Evolutionary conservation across 2,888 invertebrate genomes (phyloP).

Genomic region (Drosophila flavopinicola): DNA sequence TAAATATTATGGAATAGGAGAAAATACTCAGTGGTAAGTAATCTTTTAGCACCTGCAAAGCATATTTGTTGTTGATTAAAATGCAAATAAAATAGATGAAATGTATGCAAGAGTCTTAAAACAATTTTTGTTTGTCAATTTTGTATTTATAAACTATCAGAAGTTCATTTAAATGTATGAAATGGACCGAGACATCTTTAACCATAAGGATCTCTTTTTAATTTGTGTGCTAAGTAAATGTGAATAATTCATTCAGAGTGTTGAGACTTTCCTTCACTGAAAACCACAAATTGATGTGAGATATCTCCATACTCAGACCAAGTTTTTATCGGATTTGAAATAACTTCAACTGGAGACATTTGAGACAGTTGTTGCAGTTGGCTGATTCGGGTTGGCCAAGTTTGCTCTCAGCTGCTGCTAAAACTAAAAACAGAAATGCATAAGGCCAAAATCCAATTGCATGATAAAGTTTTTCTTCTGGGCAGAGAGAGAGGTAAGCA

Average conservation of each 20-base stretch:
- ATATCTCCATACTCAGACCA: too few relatives aligned
- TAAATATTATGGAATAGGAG: too few relatives aligned
- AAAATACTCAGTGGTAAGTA: too few relatives aligned
- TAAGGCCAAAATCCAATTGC: slow-evolving; percentile 59
- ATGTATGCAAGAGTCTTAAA: neutral
- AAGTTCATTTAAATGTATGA: too few relatives aligned
- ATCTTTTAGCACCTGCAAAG: neutral
- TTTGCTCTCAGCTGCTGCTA: slow-evolving; percentile 13
- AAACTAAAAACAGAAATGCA: slow-evolving; percentile 36
- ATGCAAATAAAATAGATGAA: neutral
- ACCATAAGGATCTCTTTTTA: neutral
- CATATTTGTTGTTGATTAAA: neutral
- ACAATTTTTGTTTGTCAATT: too few relatives aligned
- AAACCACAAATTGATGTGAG: too few relatives aligned
- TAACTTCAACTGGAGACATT: neutral
- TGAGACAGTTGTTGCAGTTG: neutral
- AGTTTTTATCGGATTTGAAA: neutral
- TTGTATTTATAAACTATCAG: too few relatives aligned
- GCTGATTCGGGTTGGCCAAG: too few relatives aligned
- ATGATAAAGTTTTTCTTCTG: slow-evolving; percentile 37
- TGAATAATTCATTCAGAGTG: too few relatives aligned
- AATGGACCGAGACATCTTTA: too few relatives aligned
- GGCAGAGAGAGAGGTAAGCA: slow-evolving; percentile 7
- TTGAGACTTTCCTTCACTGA: too few relatives aligned
- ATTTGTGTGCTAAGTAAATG: too few relatives aligned